Evolutionary conservation across 2,113 vertebrate species (phyloP), one percentile per base, ranked within the genome.

Genomic region (Brachyhypopomus occidentalis): DNA sequence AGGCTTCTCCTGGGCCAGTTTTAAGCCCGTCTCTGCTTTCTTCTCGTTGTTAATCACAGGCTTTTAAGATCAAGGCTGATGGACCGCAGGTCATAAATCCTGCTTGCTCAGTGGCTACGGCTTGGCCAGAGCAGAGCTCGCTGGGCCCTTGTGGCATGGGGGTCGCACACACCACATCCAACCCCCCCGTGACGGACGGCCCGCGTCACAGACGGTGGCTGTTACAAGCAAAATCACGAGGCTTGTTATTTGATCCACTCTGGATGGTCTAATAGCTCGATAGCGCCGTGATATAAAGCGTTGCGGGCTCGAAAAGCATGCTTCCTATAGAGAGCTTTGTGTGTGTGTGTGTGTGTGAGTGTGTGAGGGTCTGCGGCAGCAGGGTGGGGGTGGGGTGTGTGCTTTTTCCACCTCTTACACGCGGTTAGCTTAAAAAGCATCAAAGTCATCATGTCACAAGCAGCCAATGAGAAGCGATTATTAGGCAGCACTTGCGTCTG

Each of bases 31-130:
- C 87, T 86, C 84, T 87, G 87, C 72, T 82, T 86, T 87, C 82
- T 88, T 78, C 78, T 72, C 63, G 88, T 90, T 89, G 89, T 93
- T 92, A 89, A 93, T 93, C 91, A 93, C 86, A 82, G 84, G 83
- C 88, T 86, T 90, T 92, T 92, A 91, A 90, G 90, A 92, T 93
- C 89, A 86, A 75, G 25, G 74, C 88, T 88, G 89, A 91, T 84
- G 85, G 89, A 90, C 84, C 52, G 75, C 83, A 77, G 64, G 84
- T 90, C 82, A 90, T 92, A 93, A 92, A 93, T 93, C 88, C 87
- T 72, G 27, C 30, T 59, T 41, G 84, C 84, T 86, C 87, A 79
- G 86, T 67, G 83, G 89, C 87, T 48, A 58, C 85, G 76, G 79
- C 45, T 52, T 52, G 45, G 45, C 14, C 89, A 88, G 89, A 90